Base-by-base conservation (phyloP, 2,888 invertebrate genomes). In the Lasioglossum lativentre region DNA sequence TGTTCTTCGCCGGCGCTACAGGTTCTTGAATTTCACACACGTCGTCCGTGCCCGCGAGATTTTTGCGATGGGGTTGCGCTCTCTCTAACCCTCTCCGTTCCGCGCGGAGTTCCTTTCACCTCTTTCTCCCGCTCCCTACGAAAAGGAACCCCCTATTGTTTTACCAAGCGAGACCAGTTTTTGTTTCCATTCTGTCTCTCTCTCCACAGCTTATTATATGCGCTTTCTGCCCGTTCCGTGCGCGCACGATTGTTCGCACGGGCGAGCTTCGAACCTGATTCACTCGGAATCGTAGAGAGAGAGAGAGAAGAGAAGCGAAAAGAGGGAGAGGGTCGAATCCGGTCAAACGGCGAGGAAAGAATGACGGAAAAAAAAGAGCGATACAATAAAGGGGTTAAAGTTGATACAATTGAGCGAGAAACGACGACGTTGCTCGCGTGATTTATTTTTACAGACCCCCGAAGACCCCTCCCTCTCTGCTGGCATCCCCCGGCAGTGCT, bases 121-220 rank as follows among this genome's bases (percentile, higher is more conserved):
- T 34, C 71, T 45, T 52, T 63, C 56, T 27, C 38, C 47, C 80
- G 45, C 34, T 52, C 70, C 56, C 30, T 68, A 42, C 76, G 52
- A 23, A 71, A 86, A 88, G 81, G 83, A 89, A 85, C 82, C 89
- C 91, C 83, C 88, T 92, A 94, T 94, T 94, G 94, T 94, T 94
- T 94, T 94, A 94, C 92, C 91, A 90, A 88, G 94, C 92, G 89
- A 93, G 94, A 94, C 94, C 93, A 94, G 94, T 94, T 94, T 94
- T 94, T 94, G 92, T 93, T 93, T 94, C 59, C 93, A 91, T 91
- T 92, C 90, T 82, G 75, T 85, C 87, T 76, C 86, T 85, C 85
- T 81, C 83, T 66, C 71, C 77, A 83, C 83, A 86, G 93, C 93
- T 94, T 94, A 94, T 94, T 94, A 94, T 93, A 92, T 93, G 93